These are phyloP conservation scores for Felis chaus DNA, from an alignment of 2,113 vertebrate species.

Conservation along the genomic window DNA sequence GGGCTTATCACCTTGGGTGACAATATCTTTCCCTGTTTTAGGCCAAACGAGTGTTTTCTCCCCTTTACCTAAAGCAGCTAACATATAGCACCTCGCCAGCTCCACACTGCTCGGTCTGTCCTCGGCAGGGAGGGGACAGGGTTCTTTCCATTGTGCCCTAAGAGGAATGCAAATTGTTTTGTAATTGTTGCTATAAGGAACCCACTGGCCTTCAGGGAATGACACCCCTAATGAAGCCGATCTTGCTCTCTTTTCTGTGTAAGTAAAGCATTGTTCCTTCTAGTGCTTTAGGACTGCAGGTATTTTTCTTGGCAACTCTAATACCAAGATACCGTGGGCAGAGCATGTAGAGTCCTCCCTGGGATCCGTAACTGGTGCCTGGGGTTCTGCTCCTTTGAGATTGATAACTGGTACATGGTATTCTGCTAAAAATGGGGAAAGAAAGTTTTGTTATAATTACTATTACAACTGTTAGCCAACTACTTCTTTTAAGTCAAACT, in stretches of 20 bases:
- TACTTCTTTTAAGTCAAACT: background rate
- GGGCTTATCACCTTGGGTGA: background rate
- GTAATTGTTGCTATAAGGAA: too few relatives aligned
- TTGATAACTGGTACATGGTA: background rate
- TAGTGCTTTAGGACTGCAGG: background rate
- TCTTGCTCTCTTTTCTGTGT: background rate
- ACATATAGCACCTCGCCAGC: background rate
- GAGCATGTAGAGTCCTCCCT: background rate
- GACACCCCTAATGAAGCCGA: background rate
- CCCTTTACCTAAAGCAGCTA: background rate
- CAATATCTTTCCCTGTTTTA: background rate
- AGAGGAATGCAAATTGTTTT: background rate
- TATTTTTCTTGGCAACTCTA: background rate
- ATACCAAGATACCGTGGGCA: background rate
- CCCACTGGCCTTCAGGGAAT: background rate
- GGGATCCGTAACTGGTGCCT: background rate
- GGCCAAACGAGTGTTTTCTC: background rate
- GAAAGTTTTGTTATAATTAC: background rate
- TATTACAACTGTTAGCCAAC: background rate
- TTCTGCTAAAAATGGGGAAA: background rate
- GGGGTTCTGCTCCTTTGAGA: background rate
- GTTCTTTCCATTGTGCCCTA: fast-evolving
- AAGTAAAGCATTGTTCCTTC: background rate
- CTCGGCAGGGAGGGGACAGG: background rate
- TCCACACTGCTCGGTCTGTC: background rate